Evolutionary conservation across 2,888 invertebrate species (phyloP).

Genomic region (Drosophila limbata): DNA sequence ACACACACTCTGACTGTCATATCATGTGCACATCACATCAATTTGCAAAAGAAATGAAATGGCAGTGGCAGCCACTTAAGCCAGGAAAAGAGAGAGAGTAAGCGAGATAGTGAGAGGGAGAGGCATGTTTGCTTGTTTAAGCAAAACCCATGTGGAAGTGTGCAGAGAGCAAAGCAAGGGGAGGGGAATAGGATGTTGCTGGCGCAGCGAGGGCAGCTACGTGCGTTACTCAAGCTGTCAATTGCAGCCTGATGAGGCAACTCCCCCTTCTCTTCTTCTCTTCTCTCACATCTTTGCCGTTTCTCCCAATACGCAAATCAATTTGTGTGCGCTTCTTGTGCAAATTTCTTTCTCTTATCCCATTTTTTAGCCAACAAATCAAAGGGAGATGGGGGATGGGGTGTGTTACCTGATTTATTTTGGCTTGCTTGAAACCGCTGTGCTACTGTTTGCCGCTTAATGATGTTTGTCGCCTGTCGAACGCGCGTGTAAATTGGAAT

Average conservation of each 20-base stretch:
- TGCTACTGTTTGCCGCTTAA: slow-evolving; percentile 56
- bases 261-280: not conserved
- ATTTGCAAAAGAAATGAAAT: slow-evolving; percentile 70
- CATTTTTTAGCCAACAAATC: slow-evolving; percentile 40
- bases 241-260: slow-evolving; percentile 53
- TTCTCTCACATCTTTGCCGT: slow-evolving; percentile 32
- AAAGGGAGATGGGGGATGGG: slow-evolving; percentile 6
- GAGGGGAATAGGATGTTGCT: not conserved
- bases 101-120: too few species aligned
- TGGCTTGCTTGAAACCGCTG: not conserved
- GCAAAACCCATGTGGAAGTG: slow-evolving; percentile 30
- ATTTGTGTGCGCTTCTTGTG: slow-evolving; percentile 64
- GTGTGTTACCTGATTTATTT: slow-evolving; percentile 11
- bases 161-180: not conserved
- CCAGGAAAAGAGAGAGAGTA: slow-evolving; percentile 11
- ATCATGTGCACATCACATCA: slow-evolving; percentile 73
- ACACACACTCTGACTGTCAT: slow-evolving; percentile 43
- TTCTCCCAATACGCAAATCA: slow-evolving; percentile 60
- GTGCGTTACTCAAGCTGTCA: slow-evolving; percentile 60
- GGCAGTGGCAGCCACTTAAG: slow-evolving; percentile 70
- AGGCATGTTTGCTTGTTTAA: slow-evolving; percentile 66
- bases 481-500: slow-evolving; percentile 68
- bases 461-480: slow-evolving; percentile 71
- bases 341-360: slow-evolving; percentile 21
- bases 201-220: slow-evolving; percentile 26